Evolutionary conservation across 2,888 invertebrate species (phyloP).

Genomic region (Diarsia dahlii): DNA sequence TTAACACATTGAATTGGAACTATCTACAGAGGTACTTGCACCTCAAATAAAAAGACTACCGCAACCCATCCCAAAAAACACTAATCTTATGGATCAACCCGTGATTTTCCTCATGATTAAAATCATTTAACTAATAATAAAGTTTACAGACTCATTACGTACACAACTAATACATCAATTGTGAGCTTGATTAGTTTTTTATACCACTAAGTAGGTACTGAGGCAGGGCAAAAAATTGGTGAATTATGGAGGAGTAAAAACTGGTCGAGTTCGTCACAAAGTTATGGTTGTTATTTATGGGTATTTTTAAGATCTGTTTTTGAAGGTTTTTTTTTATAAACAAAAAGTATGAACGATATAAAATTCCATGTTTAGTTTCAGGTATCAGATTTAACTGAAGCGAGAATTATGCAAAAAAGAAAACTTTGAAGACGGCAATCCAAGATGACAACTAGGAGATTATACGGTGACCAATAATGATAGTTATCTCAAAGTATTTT

Average conservation of each 20-base stretch:
- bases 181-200: slow-evolving; percentile 64
- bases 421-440: neutral
- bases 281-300: slow-evolving; percentile 1
- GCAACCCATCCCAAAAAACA: slow-evolving; percentile 18
- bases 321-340: slow-evolving; percentile 1
- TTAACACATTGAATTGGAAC: slow-evolving; percentile 3
- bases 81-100: slow-evolving; percentile 11
- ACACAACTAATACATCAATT: slow-evolving; percentile 61
- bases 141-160: slow-evolving; percentile 59
- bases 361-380: neutral
- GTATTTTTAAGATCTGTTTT: slow-evolving; percentile 13
- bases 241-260: slow-evolving; percentile 37
- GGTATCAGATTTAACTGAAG: neutral
- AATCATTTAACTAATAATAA: slow-evolving; percentile 62
- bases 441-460: neutral
- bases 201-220: slow-evolving; percentile 31
- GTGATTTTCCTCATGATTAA: slow-evolving; percentile 62
- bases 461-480: neutral
- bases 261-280: slow-evolving; percentile 27
- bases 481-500: neutral
- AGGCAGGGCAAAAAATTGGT: slow-evolving; percentile 38
- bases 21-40: slow-evolving; percentile 9
- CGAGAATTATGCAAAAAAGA: neutral
- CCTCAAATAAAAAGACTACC: slow-evolving; percentile 24
- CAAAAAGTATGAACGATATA: neutral